Evolutionary conservation across 2,888 invertebrate species (phyloP), one percentile per base, ranked within the genome.

Genomic region (Pristionchus japonicus): DNA sequence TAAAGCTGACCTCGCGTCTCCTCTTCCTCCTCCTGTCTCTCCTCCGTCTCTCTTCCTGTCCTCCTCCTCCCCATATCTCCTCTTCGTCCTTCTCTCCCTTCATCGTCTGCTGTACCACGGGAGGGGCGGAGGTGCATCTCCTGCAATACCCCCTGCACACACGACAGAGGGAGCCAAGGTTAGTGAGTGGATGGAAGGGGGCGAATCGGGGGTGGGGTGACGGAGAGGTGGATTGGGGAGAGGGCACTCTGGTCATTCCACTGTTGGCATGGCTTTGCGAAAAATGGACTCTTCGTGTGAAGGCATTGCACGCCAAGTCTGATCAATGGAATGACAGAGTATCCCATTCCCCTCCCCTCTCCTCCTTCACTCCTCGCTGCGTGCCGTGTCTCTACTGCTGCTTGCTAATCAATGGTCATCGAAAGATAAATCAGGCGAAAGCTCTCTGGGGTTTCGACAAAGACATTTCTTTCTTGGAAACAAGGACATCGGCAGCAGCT

Each of bases 61-160:
- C 52, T 20, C 31, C 52, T 34, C 27, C 49, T 52, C 82, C 43
- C 52, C 27, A 17, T 31, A 49, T 7, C 9, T 52, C 52, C 23
- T 49, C 52, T 52, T 83, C 82, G 17, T 77, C 82, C 52, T 34
- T 52, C 82, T 83, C 82, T 52, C 49, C 82, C 34, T 49, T 52
- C 52, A 43, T 52, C 17, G 31, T 83, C 52, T 52, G 40, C 43
- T 77, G 82, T 7, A 83, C 64, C 3, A 43, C 37, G 40, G 91
- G 90, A 27, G 91, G 91, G 27, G 92, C 92, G 13, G 90, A 90
- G 37, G 74, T 88, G 67, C 91, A 92, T 34, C 84, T 40, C 31
- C 89, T 74, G 27, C 61, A 85, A 49, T 85, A 85, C 40, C 85
- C 64, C 43, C 85, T 85, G 85, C 85, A 85, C 85, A 85, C 77